Conservation (phyloP, 2,888 invertebrate species). For the Chrysodeixis includens region DNA sequence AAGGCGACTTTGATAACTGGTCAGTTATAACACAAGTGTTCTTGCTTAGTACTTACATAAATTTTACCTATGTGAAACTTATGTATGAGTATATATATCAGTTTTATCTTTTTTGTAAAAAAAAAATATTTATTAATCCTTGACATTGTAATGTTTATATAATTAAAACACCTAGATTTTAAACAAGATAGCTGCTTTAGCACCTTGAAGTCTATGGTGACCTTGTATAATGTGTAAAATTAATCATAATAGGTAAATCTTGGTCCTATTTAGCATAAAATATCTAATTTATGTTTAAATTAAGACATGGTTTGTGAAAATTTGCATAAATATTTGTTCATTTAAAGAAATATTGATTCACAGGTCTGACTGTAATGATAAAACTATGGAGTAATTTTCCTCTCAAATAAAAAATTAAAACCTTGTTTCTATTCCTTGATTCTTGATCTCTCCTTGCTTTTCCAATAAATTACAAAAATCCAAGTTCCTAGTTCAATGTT, state of each 20-base stretch:
- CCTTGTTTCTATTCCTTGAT: too few species aligned
- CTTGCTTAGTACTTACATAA: constrained; percentile 26
- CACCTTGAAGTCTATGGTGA: neutral
- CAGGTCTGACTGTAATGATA: too few species aligned
- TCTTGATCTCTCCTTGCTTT: too few species aligned
- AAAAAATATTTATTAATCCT: neutral
- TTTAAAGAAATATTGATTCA: too few species aligned
- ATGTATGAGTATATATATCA: constrained; percentile 15
- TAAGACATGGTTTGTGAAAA: too few species aligned
- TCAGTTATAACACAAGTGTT: constrained; percentile 21
- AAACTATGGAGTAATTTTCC: too few species aligned
- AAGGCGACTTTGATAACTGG: constrained; percentile 36
- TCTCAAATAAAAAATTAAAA: too few species aligned
- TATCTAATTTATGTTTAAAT: too few species aligned
- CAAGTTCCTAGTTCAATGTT: too few species aligned
- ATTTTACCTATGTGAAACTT: constrained; percentile 22
- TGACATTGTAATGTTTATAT: constrained; percentile 15
- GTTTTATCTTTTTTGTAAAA: neutral
- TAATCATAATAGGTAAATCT: neutral
- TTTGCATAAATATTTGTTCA: too few species aligned
- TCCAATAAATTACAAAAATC: too few species aligned
- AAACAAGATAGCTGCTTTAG: neutral
- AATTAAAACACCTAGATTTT: constrained; percentile 2
- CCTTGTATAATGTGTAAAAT: constrained; percentile 27
- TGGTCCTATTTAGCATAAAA: too few species aligned